phyloP scores from a whole-genome alignment of 2,797 vertebrate species.

The Gadopsis bispinosus region DNA sequence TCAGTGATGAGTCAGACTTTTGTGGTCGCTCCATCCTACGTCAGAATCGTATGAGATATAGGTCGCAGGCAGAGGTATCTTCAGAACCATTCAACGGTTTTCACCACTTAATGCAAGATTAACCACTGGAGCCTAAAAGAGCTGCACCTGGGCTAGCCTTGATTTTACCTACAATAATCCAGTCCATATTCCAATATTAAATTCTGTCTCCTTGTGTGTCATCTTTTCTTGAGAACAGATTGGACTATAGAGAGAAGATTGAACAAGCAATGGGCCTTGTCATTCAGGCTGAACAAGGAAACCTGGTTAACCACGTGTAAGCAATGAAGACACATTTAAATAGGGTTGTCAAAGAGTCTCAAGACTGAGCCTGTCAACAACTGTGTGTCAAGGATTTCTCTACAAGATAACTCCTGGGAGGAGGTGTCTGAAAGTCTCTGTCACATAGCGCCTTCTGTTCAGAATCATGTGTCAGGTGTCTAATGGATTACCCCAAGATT shows the following conservation, averaged over 20 bases:
- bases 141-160: conserved; percentile 4
- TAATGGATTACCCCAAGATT: conserved; percentile 32
- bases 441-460: conserved; percentile 34
- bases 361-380: conserved; percentile 35
- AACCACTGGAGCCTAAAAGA: conserved; percentile 23
- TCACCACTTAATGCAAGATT: conserved; percentile 49
- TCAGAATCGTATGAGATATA: conserved; percentile 76
- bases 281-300: neutral
- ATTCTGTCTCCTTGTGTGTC: neutral
- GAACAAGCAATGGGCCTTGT: conserved; percentile 19
- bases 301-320: conserved; percentile 29
- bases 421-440: conserved; percentile 20
- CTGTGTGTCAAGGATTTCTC: conserved; percentile 29
- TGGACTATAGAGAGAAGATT: conserved; percentile 13
- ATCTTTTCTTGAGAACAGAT: conserved; percentile 10
- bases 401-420: conserved; percentile 18
- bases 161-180: conserved; percentile 10
- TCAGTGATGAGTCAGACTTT: conserved; percentile 75
- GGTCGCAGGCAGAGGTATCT: conserved; percentile 62
- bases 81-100: conserved; percentile 38
- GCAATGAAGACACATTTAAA: conserved; percentile 39
- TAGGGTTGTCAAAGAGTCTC: conserved; percentile 29
- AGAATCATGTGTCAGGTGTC: conserved; percentile 34
- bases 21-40: conserved; percentile 56
- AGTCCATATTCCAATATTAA: neutral